Base-by-base conservation (phyloP, 2,797 vertebrate genomes). In the Bradypodion pumilum region DNA sequence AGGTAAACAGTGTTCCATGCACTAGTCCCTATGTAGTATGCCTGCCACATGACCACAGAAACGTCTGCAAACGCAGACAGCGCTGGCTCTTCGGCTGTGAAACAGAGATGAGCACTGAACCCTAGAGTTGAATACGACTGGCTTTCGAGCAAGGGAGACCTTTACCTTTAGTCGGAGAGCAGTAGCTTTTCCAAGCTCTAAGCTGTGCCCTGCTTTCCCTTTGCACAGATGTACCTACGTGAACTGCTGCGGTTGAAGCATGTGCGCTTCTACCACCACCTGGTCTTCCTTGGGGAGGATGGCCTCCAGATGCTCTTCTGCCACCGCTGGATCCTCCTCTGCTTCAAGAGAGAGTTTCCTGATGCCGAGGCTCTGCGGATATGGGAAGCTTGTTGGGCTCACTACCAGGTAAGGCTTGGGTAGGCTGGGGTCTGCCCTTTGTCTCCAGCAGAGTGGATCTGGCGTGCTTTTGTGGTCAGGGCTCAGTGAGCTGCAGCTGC, bases 301-400 rank as follows among this genome's bases (percentile, higher is more conserved):
- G 99, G 98, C 29, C 97, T 99, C 70, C 99, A 99, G 95, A 96
- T 99, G 96, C 97, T 99, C 9, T 99, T 99, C 95, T 99, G 98
- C 89, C 99, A 99, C 93, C 98, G 99, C 75, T 99, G 99, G 98
- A 96, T 99, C 84, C 97, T 99, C 82, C 97, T 99, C 59, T 99
- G 99, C 87, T 99, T 99, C 92, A 99, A 99, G 85, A 93, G 99
- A 0, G 99, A 99, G 92, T 99, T 99, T 90, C 97, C 98, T 0
- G 98, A 99, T 80, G 96, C 97, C 0, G 99, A 99, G 92, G 98
- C 99, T 0, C 91, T 99, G 94, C 97, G 97, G 72, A 98, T 99
- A 97, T 99, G 99, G 99, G 99, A 99, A 83, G 98, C 99, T 2
- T 99, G 99, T 97, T 99, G 99, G 99, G 98, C 98, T 19, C 99